Base-by-base conservation (phyloP, 23 tunicate species). In the Styela plicata region DNA sequence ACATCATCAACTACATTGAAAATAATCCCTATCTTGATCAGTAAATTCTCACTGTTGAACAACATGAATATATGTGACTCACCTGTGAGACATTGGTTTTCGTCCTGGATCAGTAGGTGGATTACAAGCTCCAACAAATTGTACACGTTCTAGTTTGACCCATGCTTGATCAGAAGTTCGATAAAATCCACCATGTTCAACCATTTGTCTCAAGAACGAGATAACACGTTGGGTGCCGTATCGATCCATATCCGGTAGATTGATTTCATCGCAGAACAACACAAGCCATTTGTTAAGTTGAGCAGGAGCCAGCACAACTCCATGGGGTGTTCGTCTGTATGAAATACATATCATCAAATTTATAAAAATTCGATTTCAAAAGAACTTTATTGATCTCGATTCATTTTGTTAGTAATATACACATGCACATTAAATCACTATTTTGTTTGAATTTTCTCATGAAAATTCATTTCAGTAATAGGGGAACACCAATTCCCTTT, bases 61-160 rank as follows among this genome's bases (percentile, higher is more conserved):
- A n/a, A n/a, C n/a, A n/a, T n/a, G n/a, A n/a, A n/a, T n/a, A n/a
- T 31, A 20, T 2, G 20, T 74, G 52, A 19, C 67, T 62, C 21
- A 89, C 96, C 97, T 79, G 89, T 89, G 89, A 24, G 86, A 63
- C 52, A 95, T 67, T 10, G 99, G 99, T 77, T 95, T 95, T 34
- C 99, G 66, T 63, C 99, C 99, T 0, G 99, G 99, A 69, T 95
- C 99, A 75, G 99, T 90, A 2, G 99, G 99, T 0, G 99, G 99
- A 61, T 95, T 95, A 83, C 99, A 95, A 80, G 99, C 99, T 0
- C 99, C 99, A 27, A 95, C 99, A 74, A 95, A 80, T 73, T 95
- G 99, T 1, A 95, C 88, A 7, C 99, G 82, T 69, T 95, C 96
- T 70, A 95, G 63, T 35, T 90, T 79, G 36, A 90, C 86, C 91